phyloP scores from a whole-genome alignment of 2,888 invertebrate species.

The Girardia tigrina region DNA sequence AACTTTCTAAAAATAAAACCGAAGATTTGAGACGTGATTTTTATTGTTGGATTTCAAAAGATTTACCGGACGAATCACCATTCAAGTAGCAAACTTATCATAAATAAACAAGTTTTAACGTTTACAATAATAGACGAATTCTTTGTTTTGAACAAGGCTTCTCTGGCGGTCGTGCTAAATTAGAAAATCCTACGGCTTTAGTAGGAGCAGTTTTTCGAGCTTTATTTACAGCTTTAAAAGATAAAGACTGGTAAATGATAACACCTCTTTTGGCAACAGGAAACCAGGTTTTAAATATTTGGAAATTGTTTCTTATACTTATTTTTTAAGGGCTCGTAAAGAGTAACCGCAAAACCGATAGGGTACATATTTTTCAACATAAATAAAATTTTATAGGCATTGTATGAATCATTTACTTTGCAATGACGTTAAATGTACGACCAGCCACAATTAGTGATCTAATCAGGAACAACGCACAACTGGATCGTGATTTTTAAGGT shows the following conservation, averaged over 20 bases:
- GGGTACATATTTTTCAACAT: no score
- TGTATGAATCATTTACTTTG: no score
- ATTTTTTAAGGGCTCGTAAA: neutral
- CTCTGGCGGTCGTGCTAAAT: neutral
- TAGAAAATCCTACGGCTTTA: slow-evolving; percentile 36
- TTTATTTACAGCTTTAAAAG: slow-evolving; percentile 45
- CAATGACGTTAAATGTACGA: no score
- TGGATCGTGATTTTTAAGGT: no score
- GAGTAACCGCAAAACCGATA: no score
- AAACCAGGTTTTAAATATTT: slow-evolving; percentile 41
- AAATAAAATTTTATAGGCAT: no score
- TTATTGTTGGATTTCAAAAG: slow-evolving; percentile 46
- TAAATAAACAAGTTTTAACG: slow-evolving; percentile 38
- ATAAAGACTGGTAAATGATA: slow-evolving; percentile 43
- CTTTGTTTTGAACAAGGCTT: slow-evolving; percentile 38
- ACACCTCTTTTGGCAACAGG: slow-evolving; percentile 46
- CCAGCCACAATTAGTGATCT: no score
- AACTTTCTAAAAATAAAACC: slow-evolving; percentile 41
- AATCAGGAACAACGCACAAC: no score
- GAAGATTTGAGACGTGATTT: slow-evolving; percentile 43
- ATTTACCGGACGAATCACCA: slow-evolving; percentile 40
- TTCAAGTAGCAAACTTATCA: slow-evolving; percentile 38
- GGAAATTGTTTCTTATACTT: neutral
- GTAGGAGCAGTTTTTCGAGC: slow-evolving; percentile 44
- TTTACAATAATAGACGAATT: slow-evolving; percentile 27